Conservation (phyloP, 2,113 vertebrate species). For the Oxyura jamaicensis region DNA sequence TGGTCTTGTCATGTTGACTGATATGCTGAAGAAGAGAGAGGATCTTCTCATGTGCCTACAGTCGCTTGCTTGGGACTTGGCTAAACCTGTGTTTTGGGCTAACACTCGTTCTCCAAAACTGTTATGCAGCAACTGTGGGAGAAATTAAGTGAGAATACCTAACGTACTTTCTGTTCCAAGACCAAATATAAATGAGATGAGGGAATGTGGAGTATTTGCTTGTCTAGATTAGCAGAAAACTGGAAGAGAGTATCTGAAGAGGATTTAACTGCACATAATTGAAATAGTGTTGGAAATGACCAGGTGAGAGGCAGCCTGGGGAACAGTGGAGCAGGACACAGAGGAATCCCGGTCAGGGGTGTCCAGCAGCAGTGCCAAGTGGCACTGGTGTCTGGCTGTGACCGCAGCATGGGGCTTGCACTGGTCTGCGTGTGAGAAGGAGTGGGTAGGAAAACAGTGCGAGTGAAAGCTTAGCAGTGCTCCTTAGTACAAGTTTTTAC, state of each 20-base stretch:
- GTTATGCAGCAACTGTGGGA: background rate
- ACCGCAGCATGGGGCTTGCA: rapidly evolving
- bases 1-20: rapidly evolving
- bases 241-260: background rate
- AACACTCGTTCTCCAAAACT: background rate
- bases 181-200: background rate
- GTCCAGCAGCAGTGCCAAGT: background rate
- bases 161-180: background rate
- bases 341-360: background rate
- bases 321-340: background rate
- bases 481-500: background rate
- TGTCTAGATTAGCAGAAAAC: background rate
- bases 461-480: rapidly evolving
- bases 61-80: background rate
- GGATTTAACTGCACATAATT: background rate
- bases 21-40: background rate
- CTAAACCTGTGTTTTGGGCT: background rate
- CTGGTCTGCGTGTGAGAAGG: background rate
- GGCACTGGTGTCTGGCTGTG: too few species aligned
- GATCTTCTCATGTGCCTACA: background rate
- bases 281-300: background rate
- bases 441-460: background rate
- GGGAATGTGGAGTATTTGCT: background rate
- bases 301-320: background rate
- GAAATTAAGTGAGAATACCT: background rate